Evolutionary conservation across 2,113 vertebrate genomes (phyloP).

Genomic region (Tor tambroides): DNA sequence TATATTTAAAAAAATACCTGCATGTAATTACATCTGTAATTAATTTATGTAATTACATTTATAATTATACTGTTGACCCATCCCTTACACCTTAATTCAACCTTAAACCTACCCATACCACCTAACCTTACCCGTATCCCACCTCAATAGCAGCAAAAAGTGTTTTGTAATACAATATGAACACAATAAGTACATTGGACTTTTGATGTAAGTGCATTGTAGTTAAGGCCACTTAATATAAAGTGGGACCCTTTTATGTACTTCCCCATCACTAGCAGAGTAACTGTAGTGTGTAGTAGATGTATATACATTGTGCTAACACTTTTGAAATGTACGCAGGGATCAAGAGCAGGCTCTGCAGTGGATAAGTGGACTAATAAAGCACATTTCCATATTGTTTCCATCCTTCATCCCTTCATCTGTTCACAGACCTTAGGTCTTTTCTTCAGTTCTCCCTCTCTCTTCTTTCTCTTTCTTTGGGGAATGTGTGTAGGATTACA

Average conservation of each 20-base stretch:
- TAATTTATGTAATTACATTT: no score
- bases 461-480: not conserved
- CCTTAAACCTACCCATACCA: no score
- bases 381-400: slow-evolving; percentile 27
- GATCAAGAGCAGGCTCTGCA: slow-evolving; percentile 41
- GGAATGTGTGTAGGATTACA: slow-evolving; percentile 52
- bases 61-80: no score
- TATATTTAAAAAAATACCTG: no score
- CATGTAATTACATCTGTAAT: no score
- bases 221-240: no score
- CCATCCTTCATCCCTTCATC: slow-evolving; percentile 5
- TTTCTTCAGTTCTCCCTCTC: slow-evolving; percentile 4
- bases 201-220: no score
- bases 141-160: no score
- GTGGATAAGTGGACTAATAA: slow-evolving; percentile 36
- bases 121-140: no score
- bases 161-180: no score
- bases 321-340: not conserved
- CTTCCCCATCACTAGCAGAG: not conserved
- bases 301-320: not conserved
- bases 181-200: no score
- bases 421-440: slow-evolving; percentile 32
- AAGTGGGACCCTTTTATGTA: not conserved
- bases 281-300: not conserved
- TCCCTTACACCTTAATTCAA: no score